Conservation (phyloP, 2,113 vertebrate species). For the Ariopsis seemanni region DNA sequence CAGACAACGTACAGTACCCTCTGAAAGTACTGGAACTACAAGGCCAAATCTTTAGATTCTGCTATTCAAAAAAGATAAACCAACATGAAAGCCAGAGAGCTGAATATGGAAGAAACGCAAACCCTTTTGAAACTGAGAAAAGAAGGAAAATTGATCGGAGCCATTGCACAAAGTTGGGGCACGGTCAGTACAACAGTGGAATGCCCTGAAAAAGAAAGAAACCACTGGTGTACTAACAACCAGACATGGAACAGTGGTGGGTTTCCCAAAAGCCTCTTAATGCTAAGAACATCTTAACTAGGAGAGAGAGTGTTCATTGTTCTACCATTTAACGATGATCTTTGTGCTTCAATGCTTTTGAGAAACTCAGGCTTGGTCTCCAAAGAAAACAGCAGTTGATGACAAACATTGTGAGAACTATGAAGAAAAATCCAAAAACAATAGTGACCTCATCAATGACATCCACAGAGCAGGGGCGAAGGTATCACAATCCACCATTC, state of each 20-base stretch:
- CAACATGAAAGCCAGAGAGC: neutral
- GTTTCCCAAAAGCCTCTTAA: no score
- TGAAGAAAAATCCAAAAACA: no score
- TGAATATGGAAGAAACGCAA: neutral
- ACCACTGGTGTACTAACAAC: neutral
- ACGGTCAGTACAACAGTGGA: neutral
- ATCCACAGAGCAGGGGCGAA: no score
- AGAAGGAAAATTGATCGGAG: neutral
- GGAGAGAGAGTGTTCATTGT: no score
- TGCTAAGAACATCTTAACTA: no score
- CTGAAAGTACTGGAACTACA: neutral
- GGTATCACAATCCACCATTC: no score
- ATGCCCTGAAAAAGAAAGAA: neutral
- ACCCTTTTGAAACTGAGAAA: neutral
- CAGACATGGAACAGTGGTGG: neutral
- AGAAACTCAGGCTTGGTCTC: no score
- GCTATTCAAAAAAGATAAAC: neutral
- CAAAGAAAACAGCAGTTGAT: no score
- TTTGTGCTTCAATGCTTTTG: no score
- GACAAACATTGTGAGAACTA: no score
- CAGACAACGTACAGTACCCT: neutral
- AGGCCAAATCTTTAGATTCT: neutral
- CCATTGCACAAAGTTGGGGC: neutral
- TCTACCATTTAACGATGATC: no score
- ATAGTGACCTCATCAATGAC: no score